Conservation (phyloP, 2,113 vertebrate species). For the Atrichornis clamosus region DNA sequence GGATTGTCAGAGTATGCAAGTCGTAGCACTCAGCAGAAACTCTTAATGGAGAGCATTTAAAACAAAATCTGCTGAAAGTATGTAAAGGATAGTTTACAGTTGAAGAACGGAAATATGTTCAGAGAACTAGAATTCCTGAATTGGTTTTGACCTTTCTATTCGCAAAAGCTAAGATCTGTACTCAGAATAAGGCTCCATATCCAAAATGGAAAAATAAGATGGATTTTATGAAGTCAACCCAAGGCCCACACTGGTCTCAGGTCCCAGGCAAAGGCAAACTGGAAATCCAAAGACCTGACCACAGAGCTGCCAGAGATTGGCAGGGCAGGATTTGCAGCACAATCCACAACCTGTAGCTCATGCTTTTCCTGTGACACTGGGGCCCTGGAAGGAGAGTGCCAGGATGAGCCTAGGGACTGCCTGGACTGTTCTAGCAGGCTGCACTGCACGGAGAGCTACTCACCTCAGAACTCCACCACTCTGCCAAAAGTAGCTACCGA, state of each 20-base stretch:
- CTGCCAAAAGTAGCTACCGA: background rate
- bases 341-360: background rate
- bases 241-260: background rate
- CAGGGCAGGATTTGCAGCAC: background rate
- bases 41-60: background rate
- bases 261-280: background rate
- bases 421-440: background rate
- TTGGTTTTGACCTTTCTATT: background rate
- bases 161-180: background rate
- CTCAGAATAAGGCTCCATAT: background rate
- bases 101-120: background rate
- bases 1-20: background rate
- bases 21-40: background rate
- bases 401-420: background rate
- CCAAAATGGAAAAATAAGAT: background rate
- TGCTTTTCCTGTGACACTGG: background rate
- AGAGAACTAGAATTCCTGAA: background rate
- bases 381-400: background rate
- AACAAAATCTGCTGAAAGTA: background rate
- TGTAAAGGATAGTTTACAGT: background rate
- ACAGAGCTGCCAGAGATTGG: background rate
- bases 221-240: background rate
- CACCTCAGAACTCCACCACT: background rate
- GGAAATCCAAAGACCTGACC: background rate
- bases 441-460: too few relatives aligned